These are phyloP conservation scores for Dicaeum eximium DNA, from an alignment of 2,113 vertebrate species.

Conservation along the genomic window DNA sequence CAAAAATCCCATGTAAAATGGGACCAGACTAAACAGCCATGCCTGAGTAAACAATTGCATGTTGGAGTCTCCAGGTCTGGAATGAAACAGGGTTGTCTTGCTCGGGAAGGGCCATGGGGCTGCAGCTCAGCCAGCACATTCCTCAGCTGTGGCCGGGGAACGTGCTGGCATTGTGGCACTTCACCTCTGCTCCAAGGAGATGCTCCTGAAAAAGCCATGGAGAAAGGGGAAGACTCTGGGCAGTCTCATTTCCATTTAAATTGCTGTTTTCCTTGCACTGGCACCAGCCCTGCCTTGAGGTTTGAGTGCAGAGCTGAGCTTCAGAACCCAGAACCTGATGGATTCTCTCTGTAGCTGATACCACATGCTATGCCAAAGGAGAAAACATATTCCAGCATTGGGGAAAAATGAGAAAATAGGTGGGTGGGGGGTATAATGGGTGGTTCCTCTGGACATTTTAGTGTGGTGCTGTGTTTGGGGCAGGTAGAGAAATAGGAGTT, in stretches of 20 bases:
- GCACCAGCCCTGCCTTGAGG: background rate
- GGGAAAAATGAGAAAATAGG: background rate
- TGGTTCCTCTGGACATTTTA: background rate
- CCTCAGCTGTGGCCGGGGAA: background rate
- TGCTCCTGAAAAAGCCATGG: background rate
- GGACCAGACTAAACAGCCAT: background rate
- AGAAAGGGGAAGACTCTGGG: background rate
- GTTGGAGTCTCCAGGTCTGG: background rate
- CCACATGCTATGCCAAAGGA: background rate
- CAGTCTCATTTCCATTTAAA: background rate
- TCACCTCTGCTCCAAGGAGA: background rate
- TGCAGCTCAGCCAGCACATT: background rate
- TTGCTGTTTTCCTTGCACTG: background rate
- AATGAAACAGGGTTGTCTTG: background rate
- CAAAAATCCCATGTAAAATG: background rate
- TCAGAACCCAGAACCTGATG: background rate
- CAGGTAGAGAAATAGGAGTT: background rate
- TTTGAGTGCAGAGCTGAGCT: background rate
- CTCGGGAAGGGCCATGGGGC: background rate
- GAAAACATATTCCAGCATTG: background rate
- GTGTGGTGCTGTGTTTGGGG: fast-evolving
- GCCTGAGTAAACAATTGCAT: background rate
- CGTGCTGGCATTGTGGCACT: background rate
- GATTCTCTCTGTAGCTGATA: background rate
- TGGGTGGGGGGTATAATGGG: background rate